A percentile compares a stretch with the other conserved stretches of the same genome.
These are phyloP conservation scores for Ailurus styani DNA, from an alignment of 2,113 vertebrate genomes.

Conservation along the genomic window DNA sequence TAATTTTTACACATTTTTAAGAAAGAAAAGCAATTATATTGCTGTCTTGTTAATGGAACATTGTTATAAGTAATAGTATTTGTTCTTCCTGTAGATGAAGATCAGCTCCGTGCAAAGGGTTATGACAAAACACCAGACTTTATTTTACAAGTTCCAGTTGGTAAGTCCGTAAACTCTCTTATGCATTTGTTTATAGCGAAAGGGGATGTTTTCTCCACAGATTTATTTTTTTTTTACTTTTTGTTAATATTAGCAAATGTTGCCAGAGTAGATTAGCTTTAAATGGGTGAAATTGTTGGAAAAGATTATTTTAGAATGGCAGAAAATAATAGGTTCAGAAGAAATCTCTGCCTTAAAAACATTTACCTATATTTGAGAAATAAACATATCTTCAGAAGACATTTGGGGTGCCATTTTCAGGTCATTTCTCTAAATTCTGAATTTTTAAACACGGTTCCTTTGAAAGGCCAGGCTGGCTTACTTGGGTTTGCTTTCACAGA, in stretches of 20 bases:
- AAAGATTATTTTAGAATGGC: background rate
- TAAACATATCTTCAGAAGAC: background rate
- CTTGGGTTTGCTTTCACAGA: background rate
- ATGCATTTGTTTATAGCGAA: background rate
- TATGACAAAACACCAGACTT: slow-evolving; percentile 99
- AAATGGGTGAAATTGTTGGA: background rate
- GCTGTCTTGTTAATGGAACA: slow-evolving; percentile 77
- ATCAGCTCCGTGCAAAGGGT: slow-evolving; percentile 95
- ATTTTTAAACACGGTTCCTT: background rate
- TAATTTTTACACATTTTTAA: slow-evolving; percentile 80
- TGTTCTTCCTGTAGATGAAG: slow-evolving; percentile 90
- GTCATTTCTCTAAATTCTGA: background rate
- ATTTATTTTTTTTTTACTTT: background rate
- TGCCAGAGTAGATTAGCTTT: background rate
- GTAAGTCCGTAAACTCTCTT: slow-evolving; percentile 83
- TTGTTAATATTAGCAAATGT: slow-evolving; percentile 38
- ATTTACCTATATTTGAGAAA: background rate
- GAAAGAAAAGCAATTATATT: slow-evolving; percentile 82
- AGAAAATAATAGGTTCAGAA: background rate
- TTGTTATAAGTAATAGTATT: slow-evolving; percentile 75
- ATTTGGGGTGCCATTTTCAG: background rate
- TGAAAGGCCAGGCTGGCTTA: background rate
- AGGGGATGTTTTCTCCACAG: background rate
- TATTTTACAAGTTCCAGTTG: slow-evolving; percentile 96
- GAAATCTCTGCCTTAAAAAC: background rate